Evolutionary conservation across 2,888 invertebrate species (phyloP).

Genomic region (Ernsta delagoae): DNA sequence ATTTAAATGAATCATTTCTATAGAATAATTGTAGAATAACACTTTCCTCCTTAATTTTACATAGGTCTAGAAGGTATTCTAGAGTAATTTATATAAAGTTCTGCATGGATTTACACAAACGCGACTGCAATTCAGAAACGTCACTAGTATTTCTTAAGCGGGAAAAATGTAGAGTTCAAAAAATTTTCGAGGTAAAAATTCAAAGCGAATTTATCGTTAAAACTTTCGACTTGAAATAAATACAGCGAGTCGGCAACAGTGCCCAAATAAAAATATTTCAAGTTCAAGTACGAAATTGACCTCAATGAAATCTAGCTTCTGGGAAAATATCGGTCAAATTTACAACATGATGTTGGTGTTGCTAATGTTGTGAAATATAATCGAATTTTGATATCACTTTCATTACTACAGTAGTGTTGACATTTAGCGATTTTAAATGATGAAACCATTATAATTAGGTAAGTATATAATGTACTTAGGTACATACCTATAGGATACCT

Average conservation of each 20-base stretch:
- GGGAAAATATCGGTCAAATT: conserved; percentile 20
- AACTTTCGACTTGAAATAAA: conserved; percentile 4
- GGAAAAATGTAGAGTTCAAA: background rate
- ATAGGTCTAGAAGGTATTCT: background rate
- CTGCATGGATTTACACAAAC: background rate
- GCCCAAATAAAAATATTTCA: conserved; percentile 23
- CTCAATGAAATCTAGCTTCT: conserved; percentile 32
- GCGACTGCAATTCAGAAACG: background rate
- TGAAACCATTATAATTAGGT: background rate
- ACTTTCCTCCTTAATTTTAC: no score
- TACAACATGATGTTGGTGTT: conserved; percentile 16
- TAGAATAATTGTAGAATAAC: no score
- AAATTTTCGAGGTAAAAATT: conserved; percentile 14
- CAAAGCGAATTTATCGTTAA: conserved; percentile 18
- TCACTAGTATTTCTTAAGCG: background rate
- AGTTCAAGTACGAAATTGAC: conserved; percentile 28
- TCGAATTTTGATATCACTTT: conserved; percentile 34
- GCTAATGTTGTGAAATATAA: conserved; percentile 19
- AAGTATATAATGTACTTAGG: no score
- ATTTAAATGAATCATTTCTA: no score
- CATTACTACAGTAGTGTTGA: conserved; percentile 7
- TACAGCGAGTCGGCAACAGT: conserved; percentile 11
- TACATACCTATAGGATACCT: no score
- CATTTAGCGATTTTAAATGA: background rate
- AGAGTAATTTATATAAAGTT: background rate